Percentiles rank a stretch among this genome's conserved stretches.
Conservation (phyloP, 2,888 invertebrate species). For the Ecdyonurus torrentis region DNA sequence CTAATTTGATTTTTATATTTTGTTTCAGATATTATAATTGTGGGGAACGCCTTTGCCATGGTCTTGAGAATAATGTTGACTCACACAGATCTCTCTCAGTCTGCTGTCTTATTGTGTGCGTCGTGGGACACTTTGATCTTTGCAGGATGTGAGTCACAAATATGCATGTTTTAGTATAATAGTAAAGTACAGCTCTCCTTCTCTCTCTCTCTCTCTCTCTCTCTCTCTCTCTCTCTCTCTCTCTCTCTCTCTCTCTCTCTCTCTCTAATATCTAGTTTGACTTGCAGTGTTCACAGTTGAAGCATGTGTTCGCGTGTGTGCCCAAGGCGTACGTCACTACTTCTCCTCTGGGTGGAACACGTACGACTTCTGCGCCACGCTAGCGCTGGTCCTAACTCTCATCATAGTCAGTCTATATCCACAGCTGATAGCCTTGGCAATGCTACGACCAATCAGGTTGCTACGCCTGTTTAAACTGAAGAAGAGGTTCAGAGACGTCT, state of each 20-base stretch:
- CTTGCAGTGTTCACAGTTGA: slow-evolving; percentile 60
- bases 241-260: too few species aligned
- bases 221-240: too few species aligned
- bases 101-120: slow-evolving; percentile 46
- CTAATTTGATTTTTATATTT: slow-evolving; percentile 8
- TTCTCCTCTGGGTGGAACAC: slow-evolving; percentile 73
- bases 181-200: too few species aligned
- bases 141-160: slow-evolving; percentile 40
- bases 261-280: slow-evolving; percentile 12
- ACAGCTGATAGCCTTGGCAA: slow-evolving; percentile 50
- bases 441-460: slow-evolving; percentile 47
- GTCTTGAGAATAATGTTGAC: slow-evolving; percentile 45
- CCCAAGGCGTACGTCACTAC: slow-evolving; percentile 51
- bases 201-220: too few species aligned
- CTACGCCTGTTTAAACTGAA: slow-evolving; percentile 61
- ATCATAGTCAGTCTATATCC: slow-evolving; percentile 44
- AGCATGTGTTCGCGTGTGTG: slow-evolving; percentile 52
- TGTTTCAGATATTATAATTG: slow-evolving; percentile 47
- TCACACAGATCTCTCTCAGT: slow-evolving; percentile 38
- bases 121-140: slow-evolving; percentile 64
- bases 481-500: slow-evolving; percentile 65
- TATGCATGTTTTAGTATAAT: too few species aligned
- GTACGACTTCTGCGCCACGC: slow-evolving; percentile 54
- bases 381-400: slow-evolving; percentile 33
- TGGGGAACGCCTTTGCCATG: slow-evolving; percentile 60